Base-by-base conservation (phyloP, 2,888 invertebrate species). In the Brachyptera putata region DNA sequence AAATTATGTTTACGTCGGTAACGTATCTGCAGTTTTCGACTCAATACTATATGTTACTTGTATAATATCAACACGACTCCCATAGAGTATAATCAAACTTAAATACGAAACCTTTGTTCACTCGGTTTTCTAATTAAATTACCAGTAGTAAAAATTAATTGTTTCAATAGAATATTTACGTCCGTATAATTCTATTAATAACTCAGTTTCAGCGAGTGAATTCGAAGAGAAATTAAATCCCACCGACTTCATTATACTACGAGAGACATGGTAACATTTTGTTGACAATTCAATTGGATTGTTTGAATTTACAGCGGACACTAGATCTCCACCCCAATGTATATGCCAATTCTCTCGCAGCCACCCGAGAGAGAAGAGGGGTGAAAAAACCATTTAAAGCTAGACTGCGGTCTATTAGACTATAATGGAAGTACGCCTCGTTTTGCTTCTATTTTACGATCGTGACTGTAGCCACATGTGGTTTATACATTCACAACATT, bases 261-360 rank as follows among this genome's bases (percentile, higher is more conserved):
- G 18, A 41, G 7, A 41, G 41, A 41, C 41, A 11, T 43, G 21
- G n/a, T 30, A 22, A 48, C 26, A 16, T 50, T 50, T 50, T 14
- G 26, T 30, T 50, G 49, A 26, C 49, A 50, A 30, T 50, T 50
- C 49, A 50, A 50, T 50, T 14, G 30, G 30, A 50, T 13, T 25
- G 49, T 14, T 1, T 16, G 16, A n/a, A 50, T 50, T 50, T 50
- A 50, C 49, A 50, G 11, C 26, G 49, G 26, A 50, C 49, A 50
- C 25, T 5, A 26, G 49, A 26, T 26, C 49, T 50, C 11, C 48
- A 18, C 22, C 13, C 26, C 30, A 50, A 50, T 50, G 49, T 50
- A n/a, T n/a, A n/a, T 50, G 24, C 49, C 48, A 24, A 50, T 50
- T 50, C 49, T 21, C 5, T 41, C 49, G 49, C 49, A 26, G 26